Evolutionary conservation across 1,140 invertebrate species (phyloP), one percentile per base, ranked within the genome.

Genomic region (Zaprionus inermis): DNA sequence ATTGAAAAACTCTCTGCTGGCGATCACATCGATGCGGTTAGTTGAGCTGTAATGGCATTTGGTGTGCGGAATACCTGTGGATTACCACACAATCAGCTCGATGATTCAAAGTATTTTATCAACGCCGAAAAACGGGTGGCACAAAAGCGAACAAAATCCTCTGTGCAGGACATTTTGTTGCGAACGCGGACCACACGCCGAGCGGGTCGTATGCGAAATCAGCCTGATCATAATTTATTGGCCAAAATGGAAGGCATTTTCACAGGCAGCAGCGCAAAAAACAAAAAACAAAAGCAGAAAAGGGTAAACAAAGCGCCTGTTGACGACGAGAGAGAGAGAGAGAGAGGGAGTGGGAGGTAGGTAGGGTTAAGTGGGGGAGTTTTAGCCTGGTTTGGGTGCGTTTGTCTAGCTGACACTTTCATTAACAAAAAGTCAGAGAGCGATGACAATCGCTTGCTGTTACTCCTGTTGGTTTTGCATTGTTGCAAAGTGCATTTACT

Each of bases 371-470:
- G 9, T 1, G 41, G 16, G 10, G 44, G n/a, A 16, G 0, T 10
- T n/a, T 11, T 22, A 12, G 16, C 0, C 54, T 41, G 66, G 55
- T 60, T 61, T 51, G 69, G 60, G 66, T 73, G 66, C 83, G 79
- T 80, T 89, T 88, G 84, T 79, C 84, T 83, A 83, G 84, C 83
- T 89, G 83, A 88, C 83, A 88, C 83, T 88, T 88, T 88, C 83
- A 89, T 88, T 88, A 88, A 88, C 83, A 88, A 88, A 88, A 88
- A 88, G 79, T 88, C 83, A 83, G 69, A 79, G 51, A 70, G 82
- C 79, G 83, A 85, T 85, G 82, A 85, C 82, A 85, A 81, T 73
- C 79, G 52, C 65, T 38, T 49, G 12, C 60, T 51, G 36, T 54
- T 12, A 5, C 5, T 28, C 75, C 36, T 79, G 79, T 68, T 64